Conservation (phyloP, 1,140 invertebrate species). For the Palaemon carinicauda region DNA sequence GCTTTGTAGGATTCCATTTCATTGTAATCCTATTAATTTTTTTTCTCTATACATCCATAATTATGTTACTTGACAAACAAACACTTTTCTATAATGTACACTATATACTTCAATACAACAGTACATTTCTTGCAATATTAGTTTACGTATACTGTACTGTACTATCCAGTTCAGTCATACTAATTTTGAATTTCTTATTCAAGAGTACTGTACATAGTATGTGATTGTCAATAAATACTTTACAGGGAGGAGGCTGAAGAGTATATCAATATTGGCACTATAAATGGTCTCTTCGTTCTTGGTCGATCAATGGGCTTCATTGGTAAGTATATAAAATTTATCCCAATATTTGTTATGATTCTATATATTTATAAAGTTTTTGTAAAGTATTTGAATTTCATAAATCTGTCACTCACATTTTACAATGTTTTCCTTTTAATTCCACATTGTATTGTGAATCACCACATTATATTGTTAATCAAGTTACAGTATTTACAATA, state of each 20-base stretch:
- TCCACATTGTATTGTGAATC: too few species aligned
- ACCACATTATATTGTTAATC: too few species aligned
- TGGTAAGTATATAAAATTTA: conserved; percentile 70
- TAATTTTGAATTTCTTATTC: too few species aligned
- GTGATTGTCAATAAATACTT: too few species aligned
- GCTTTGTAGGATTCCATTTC: too few species aligned
- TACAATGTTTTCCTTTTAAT: neutral
- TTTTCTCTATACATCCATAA: too few species aligned
- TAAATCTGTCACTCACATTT: neutral
- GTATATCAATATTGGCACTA: conserved; percentile 96
- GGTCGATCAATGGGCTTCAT: conserved; percentile 99
- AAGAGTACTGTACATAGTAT: too few species aligned
- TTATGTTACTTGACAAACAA: too few species aligned
- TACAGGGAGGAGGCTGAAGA: conserved; percentile 94
- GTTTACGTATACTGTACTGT: too few species aligned
- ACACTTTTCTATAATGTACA: too few species aligned
- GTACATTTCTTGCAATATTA: neutral
- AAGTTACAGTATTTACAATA: too few species aligned
- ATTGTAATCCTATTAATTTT: too few species aligned
- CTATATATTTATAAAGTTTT: neutral
- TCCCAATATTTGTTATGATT: neutral
- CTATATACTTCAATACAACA: neutral
- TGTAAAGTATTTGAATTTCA: neutral
- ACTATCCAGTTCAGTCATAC: neutral
- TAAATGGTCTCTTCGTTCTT: conserved; percentile 98